A percentile compares a stretch with the other conserved stretches of the same genome.
Conservation (phyloP, 2,888 invertebrate species). For the Hypomecis atomaria region DNA sequence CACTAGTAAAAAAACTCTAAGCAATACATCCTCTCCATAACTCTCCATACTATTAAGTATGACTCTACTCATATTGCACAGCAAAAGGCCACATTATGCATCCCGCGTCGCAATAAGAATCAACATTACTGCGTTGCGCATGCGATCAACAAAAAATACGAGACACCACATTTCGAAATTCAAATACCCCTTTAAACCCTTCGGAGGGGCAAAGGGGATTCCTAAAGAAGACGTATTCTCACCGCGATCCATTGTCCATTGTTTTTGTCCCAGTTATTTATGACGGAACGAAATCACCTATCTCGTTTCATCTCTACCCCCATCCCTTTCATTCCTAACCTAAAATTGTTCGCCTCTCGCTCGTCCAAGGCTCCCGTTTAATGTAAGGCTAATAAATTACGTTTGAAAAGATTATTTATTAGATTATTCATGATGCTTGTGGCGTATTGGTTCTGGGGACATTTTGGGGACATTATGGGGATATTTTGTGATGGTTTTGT, state of each 20-base stretch:
- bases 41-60: too few species aligned
- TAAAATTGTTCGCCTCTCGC: conserved; percentile 47
- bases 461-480: conserved; percentile 54
- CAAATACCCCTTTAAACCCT: conserved; percentile 45
- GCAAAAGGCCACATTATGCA: too few species aligned
- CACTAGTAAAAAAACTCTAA: too few species aligned
- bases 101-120: background rate
- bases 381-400: conserved; percentile 80
- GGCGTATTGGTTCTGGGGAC: conserved; percentile 80
- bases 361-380: conserved; percentile 77
- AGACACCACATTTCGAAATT: conserved; percentile 50
- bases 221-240: conserved; percentile 83
- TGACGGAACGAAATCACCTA: conserved; percentile 73
- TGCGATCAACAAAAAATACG: conserved; percentile 48
- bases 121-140: conserved; percentile 52
- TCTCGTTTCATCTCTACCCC: conserved; percentile 57
- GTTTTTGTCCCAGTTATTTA: conserved; percentile 83
- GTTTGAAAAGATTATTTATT: conserved; percentile 83
- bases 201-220: conserved; percentile 50
- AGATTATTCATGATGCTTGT: conserved; percentile 81
- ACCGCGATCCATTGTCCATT: conserved; percentile 83
- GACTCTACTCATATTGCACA: too few species aligned
- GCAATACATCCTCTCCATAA: too few species aligned
- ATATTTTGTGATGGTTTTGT: conserved; percentile 31
- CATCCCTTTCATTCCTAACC: conserved; percentile 9